Conservation (phyloP, 2,797 vertebrate species). For the Acomys russatus region DNA sequence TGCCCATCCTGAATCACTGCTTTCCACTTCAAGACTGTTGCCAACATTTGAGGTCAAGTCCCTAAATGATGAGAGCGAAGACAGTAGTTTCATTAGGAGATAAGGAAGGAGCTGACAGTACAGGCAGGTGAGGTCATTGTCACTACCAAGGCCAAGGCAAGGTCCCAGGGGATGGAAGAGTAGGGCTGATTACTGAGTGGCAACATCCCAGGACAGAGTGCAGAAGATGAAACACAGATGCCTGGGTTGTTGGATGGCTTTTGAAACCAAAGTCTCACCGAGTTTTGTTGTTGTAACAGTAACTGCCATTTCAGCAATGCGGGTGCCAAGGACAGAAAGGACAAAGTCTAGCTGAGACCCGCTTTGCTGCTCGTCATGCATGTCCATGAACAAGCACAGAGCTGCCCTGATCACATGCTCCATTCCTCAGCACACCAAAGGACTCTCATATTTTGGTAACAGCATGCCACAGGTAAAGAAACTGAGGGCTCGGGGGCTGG, state of each 20-base stretch:
- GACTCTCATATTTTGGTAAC: not conserved
- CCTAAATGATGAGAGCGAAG: constrained; percentile 56
- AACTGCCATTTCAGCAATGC: constrained; percentile 70
- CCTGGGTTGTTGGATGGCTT: constrained; percentile 26
- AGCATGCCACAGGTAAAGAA: constrained; percentile 9
- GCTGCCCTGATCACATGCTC: not conserved
- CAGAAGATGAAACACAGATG: not conserved
- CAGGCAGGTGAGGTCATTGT: not conserved
- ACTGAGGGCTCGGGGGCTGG: not conserved
- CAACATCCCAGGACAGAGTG: constrained; percentile 70
- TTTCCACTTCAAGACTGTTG: constrained; percentile 50
- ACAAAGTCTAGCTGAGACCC: constrained; percentile 63
- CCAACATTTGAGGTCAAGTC: constrained; percentile 69
- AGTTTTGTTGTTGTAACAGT: constrained; percentile 58
- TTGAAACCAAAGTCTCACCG: not conserved
- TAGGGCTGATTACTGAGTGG: not conserved
- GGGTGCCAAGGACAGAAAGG: constrained; percentile 55
- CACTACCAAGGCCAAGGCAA: constrained; percentile 13
- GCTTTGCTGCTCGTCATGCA: constrained; percentile 3
- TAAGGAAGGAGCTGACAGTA: constrained; percentile 47
- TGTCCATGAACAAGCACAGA: not conserved
- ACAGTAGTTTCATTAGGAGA: constrained; percentile 71
- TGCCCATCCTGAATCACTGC: constrained; percentile 23
- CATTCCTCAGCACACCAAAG: not conserved
- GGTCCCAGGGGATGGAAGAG: not conserved